Evolutionary conservation across 2,113 vertebrate genomes (phyloP).

Genomic region (Oreotragus oreotragus): DNA sequence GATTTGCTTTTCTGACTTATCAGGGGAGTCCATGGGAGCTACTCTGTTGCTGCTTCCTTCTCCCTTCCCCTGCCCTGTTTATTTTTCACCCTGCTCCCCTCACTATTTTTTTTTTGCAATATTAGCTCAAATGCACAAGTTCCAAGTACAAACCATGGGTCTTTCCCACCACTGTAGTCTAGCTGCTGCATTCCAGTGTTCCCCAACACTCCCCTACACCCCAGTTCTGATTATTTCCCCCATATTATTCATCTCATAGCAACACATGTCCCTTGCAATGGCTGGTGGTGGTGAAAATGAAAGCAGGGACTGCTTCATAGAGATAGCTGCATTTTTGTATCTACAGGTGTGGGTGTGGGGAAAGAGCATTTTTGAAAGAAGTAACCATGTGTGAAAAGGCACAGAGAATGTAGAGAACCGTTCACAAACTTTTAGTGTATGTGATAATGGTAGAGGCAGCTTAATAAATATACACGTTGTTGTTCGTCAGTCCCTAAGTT

Average conservation of each 20-base stretch:
- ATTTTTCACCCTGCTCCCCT: not conserved
- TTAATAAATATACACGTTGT: not conserved
- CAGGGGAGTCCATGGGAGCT: not conserved
- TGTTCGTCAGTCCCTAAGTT: not conserved
- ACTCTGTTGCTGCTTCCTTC: not conserved
- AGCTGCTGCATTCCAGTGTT: not conserved
- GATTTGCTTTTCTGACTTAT: not conserved
- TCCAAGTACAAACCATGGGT: not conserved
- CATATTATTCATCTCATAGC: not conserved
- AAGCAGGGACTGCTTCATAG: not conserved
- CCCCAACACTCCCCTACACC: not conserved
- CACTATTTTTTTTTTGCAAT: not conserved
- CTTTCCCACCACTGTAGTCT: not conserved
- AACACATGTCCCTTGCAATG: not conserved
- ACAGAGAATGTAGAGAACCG: not conserved
- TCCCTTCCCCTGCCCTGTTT: not conserved
- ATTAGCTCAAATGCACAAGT: not conserved
- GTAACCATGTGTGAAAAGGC: not conserved
- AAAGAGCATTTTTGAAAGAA: not conserved
- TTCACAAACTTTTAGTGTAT: not conserved
- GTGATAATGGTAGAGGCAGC: not conserved
- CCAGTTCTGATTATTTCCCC: not conserved
- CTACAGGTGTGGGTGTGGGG: not conserved
- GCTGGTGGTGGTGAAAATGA: not conserved
- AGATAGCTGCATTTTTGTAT: not conserved